phyloP scores from a whole-genome alignment of 2,797 vertebrate genomes.

The Numenius phaeopus region DNA sequence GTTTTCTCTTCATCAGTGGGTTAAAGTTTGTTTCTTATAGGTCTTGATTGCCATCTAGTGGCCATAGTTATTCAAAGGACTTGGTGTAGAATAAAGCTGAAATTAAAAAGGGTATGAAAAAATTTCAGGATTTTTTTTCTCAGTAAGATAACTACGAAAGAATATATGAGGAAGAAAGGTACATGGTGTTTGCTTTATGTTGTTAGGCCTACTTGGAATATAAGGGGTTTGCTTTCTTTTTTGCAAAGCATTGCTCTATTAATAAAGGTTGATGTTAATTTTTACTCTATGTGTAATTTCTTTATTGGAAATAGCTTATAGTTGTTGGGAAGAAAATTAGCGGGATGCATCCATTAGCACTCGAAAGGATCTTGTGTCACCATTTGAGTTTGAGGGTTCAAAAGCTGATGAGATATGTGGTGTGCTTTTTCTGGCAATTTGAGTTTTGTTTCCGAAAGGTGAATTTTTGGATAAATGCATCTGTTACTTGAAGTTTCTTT shows the following conservation, averaged over 20 bases:
- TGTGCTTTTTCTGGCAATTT: not conserved
- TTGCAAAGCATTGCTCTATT: not conserved
- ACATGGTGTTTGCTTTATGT: not conserved
- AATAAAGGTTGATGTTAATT: not conserved
- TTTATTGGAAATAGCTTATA: not conserved
- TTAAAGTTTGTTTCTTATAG: not conserved
- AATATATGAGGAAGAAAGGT: not conserved
- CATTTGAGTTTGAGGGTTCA: not conserved
- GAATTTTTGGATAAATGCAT: not conserved
- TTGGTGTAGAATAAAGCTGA: not conserved
- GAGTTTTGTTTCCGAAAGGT: not conserved
- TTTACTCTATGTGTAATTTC: not conserved
- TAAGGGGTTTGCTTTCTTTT: not conserved
- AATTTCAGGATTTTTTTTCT: not conserved
- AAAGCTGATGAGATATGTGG: not conserved
- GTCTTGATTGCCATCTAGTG: conserved; percentile 59
- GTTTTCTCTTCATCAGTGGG: not conserved
- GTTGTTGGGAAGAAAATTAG: not conserved
- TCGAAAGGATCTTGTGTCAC: not conserved
- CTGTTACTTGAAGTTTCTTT: not conserved
- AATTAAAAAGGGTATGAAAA: not conserved
- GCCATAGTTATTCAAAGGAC: not conserved
- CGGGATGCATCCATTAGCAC: not conserved
- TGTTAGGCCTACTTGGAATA: not conserved
- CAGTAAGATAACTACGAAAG: not conserved